Conservation (phyloP, 2,113 vertebrate species). For the Forbesichthys agassizii region DNA sequence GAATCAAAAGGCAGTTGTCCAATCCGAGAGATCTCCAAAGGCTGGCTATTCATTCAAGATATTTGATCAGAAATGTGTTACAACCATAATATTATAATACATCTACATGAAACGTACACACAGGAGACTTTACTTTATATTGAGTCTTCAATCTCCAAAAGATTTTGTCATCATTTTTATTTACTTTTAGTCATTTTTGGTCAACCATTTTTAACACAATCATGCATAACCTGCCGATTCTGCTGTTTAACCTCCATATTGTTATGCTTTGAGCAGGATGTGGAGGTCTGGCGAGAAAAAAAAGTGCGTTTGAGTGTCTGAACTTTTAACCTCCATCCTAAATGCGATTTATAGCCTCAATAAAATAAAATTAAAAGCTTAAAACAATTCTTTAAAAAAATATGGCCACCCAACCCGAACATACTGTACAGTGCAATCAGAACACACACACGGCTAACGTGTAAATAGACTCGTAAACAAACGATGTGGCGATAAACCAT, state of each 20-base stretch:
- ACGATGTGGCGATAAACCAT: slow-evolving; percentile 31
- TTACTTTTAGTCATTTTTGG: background rate
- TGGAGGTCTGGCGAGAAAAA: slow-evolving; percentile 45
- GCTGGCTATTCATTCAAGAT: background rate
- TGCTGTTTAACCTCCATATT: slow-evolving; percentile 47
- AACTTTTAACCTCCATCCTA: slow-evolving; percentile 46
- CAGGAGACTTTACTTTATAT: background rate
- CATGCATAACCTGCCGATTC: slow-evolving; percentile 38
- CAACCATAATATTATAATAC: too few relatives aligned
- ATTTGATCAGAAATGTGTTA: slow-evolving; percentile 6
- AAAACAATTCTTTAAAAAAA: slow-evolving; percentile 23
- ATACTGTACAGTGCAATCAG: slow-evolving; percentile 4
- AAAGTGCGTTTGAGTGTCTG: slow-evolving; percentile 28
- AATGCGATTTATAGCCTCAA: slow-evolving; percentile 35
- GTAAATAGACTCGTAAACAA: slow-evolving; percentile 7
- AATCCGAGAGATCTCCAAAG: slow-evolving; percentile 1
- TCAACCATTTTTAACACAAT: slow-evolving; percentile 27
- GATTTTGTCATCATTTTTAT: background rate
- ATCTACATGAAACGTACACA: background rate
- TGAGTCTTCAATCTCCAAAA: background rate
- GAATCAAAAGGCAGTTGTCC: slow-evolving; percentile 24
- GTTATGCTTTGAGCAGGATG: slow-evolving; percentile 64
- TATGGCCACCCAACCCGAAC: slow-evolving; percentile 45
- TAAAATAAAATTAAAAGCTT: slow-evolving; percentile 33
- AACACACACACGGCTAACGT: slow-evolving; percentile 15